phyloP scores from a whole-genome alignment of 2,797 vertebrate species.

The Chromobotia macracanthus region DNA sequence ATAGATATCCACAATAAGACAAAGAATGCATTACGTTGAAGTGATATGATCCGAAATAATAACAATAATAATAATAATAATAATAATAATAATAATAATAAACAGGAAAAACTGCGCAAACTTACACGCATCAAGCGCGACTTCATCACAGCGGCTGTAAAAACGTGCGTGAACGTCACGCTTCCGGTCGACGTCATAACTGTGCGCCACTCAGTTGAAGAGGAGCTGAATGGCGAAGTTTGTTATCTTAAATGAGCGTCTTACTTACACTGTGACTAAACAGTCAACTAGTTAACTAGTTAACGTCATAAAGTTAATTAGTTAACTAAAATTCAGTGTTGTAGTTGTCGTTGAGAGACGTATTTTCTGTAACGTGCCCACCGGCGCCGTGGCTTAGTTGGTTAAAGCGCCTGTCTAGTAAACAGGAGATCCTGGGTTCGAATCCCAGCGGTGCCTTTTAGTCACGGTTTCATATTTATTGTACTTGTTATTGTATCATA shows the following conservation, averaged over 20 bases:
- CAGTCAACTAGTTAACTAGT: not conserved
- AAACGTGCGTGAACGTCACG: not conserved
- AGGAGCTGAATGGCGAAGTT: not conserved
- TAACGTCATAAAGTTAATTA: not conserved
- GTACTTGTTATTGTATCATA: too few relatives aligned
- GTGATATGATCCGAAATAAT: too few relatives aligned
- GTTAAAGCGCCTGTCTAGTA: constrained; percentile 63
- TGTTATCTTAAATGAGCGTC: not conserved
- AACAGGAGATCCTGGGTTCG: constrained; percentile 63
- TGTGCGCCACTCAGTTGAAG: not conserved
- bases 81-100: not conserved
- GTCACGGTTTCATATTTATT: too few relatives aligned
- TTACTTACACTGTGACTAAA: not conserved
- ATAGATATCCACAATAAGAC: too few relatives aligned
- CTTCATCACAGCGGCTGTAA: not conserved
- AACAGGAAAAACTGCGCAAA: not conserved
- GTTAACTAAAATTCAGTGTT: not conserved
- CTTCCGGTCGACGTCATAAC: constrained; percentile 35
- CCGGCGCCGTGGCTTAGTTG: constrained; percentile 59
- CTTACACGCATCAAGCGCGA: not conserved
- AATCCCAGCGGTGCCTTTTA: constrained; percentile 62
- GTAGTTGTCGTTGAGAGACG: not conserved
- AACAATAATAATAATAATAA: not conserved
- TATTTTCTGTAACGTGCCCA: accelerated
- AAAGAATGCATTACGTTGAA: too few relatives aligned